Conservation (phyloP, 2,113 vertebrate genomes). For the Candoia aspera region DNA sequence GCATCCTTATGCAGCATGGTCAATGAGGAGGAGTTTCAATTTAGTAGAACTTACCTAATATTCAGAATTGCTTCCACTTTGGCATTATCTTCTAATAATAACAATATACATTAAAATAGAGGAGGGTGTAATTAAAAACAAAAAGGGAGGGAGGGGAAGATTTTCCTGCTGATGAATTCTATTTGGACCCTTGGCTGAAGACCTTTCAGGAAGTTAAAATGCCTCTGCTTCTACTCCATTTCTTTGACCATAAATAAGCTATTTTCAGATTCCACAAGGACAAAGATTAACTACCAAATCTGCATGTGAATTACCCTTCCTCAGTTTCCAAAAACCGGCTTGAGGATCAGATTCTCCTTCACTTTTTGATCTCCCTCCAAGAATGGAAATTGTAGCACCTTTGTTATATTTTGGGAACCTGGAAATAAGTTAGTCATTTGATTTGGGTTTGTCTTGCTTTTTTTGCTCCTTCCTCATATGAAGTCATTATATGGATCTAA, state of each 20-base stretch:
- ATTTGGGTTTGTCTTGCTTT: background rate
- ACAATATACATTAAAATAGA: background rate
- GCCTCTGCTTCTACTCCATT: background rate
- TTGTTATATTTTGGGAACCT: too few species aligned
- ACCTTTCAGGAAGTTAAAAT: background rate
- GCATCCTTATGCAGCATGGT: too few species aligned
- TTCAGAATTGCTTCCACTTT: background rate
- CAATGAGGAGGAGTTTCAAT: too few species aligned
- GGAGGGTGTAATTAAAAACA: too few species aligned
- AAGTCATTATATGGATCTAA: background rate
- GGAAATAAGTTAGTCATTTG: background rate
- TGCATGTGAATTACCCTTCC: background rate
- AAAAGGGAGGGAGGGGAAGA: too few species aligned
- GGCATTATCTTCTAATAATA: background rate
- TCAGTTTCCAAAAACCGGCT: background rate
- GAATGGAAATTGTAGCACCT: background rate
- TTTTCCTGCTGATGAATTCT: too few species aligned
- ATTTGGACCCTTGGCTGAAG: background rate
- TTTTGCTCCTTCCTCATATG: background rate
- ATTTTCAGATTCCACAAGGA: background rate
- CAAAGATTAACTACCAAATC: too few species aligned
- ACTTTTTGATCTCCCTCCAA: background rate
- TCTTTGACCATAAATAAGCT: background rate
- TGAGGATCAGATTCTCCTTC: background rate
- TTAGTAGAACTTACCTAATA: background rate